Evolutionary conservation across 2,797 vertebrate genomes (phyloP), one percentile per base, ranked within the genome.

Genomic region (Sebastes iracundus): DNA sequence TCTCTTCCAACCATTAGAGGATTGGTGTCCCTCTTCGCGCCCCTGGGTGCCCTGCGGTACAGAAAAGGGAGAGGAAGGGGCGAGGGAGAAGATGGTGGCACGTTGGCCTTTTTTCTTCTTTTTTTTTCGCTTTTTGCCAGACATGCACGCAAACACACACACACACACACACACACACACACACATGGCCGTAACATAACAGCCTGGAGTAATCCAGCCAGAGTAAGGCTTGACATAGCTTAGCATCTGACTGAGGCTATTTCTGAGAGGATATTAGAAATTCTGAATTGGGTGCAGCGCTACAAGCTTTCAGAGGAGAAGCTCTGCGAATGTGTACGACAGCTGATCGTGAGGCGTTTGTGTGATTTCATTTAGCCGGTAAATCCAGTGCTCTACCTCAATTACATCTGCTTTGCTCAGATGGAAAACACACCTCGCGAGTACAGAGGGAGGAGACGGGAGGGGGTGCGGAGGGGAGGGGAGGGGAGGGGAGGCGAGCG

Each of bases 1-100:
- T 93, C 70, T 82, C 88, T 91, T 84, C 75, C 88, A 87, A 92
- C 92, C 94, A 95, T 95, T 95, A 95, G 92, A 92, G 92, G 90
- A 94, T 92, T 92, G 93, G 88, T 90, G 88, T 94, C 88, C 90
- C 90, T 91, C 87, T 83, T 49, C 25, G 63, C 77, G 79, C 88
- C 88, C 89, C 83, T 71, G 73, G 77, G 78, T 92, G 91, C 86
- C 93, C 90, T 88, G 64, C 18, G 52, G 82, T 87, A 85, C 77
- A 88, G 85, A 81, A 89, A 84, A 85, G 71, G 81, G 60, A 88
- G 84, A 82, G 74, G 64, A 87, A 78, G 80, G 83, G 83, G 65
- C 75, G 58, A 86, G 72, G 71, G 68, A 88, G 87, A 86, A 82
- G 87, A 89, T 71, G 83, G 85, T 83, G 81, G 80, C 81, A 83